Evolutionary conservation across 2,113 vertebrate genomes (phyloP), one percentile per base, ranked within the genome.

Genomic region (Poeciliopsis occidentalis): DNA sequence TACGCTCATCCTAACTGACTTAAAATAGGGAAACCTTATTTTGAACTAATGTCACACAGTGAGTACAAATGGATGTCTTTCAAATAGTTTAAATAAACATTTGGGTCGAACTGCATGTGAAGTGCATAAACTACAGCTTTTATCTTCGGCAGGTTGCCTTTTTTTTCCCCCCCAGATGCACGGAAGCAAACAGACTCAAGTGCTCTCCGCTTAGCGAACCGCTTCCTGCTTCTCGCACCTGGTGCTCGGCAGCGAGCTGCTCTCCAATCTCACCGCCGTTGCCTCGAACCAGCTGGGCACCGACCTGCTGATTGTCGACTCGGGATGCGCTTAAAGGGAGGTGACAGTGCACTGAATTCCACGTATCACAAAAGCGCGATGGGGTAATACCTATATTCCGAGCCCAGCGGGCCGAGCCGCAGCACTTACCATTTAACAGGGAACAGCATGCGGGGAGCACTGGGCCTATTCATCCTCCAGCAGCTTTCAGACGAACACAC

Each of bases 391-490:
- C 70, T 85, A 44, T 85, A 85, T 91, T 90, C 86, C 86, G 79
- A 80, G 86, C 88, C 86, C 85, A 86, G 71, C 71, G 78, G 87
- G 88, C 69, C 74, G 71, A 78, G 73, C 84, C 78, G 80, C 86
- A 88, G 90, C 90, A 85, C 89, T 91, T 91, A 85, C 79, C 81
- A 69, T 92, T 92, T 88, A 92, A 92, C 92, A 91, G 87, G 81
- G 67, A 77, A 73, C 85, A 76, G 80, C 85, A 89, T 79, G 83
- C 78, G 80, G 87, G 88, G 87, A 86, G 69, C 71, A 78, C 64
- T 76, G 72, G 76, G 84, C 86, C 87, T 89, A 83, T 87, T 87
- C 81, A 80, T 78, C 85, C 88, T 89, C 71, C 62, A 75, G 73
- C 39, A 80, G 85, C 75, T 88, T 84, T 80, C 71, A 83, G 83